These are phyloP conservation scores for Noctua comes DNA, from an alignment of 2,888 invertebrate species.

Conservation along the genomic window DNA sequence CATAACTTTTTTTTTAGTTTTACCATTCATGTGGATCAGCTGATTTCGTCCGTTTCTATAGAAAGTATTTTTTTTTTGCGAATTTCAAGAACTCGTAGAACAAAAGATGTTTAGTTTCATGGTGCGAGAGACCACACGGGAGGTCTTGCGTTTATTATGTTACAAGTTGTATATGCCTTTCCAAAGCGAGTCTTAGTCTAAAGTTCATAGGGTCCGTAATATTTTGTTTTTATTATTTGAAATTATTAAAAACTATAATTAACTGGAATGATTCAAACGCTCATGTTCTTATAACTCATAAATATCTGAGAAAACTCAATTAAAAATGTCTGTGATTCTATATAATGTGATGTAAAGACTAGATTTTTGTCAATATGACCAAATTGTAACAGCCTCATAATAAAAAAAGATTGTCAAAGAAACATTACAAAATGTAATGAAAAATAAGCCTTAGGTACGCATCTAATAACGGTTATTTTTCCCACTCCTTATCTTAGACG, in stretches of 20 bases:
- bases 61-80: too few species aligned
- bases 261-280: slow-evolving; percentile 34
- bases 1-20: too few species aligned
- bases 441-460: not conserved
- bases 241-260: not conserved
- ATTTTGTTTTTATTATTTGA: not conserved
- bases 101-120: too few species aligned
- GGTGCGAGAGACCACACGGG: too few species aligned
- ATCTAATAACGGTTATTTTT: not conserved
- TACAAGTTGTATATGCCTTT: too few species aligned
- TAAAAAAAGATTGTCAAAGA: not conserved
- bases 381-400: not conserved
- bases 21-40: too few species aligned
- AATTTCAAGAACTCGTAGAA: too few species aligned
- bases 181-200: slow-evolving; percentile 39
- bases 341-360: slow-evolving; percentile 2
- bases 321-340: slow-evolving; percentile 1
- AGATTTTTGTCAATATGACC: slow-evolving; percentile 30
- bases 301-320: not conserved
- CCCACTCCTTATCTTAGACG: too few species aligned
- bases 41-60: too few species aligned
- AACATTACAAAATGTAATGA: not conserved
- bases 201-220: slow-evolving; percentile 29
- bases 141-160: too few species aligned
- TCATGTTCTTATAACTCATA: not conserved